Evolutionary conservation across 92 coral and sea anemone genomes (phyloP).

Genomic region (Umimayanthus chanpuru): DNA sequence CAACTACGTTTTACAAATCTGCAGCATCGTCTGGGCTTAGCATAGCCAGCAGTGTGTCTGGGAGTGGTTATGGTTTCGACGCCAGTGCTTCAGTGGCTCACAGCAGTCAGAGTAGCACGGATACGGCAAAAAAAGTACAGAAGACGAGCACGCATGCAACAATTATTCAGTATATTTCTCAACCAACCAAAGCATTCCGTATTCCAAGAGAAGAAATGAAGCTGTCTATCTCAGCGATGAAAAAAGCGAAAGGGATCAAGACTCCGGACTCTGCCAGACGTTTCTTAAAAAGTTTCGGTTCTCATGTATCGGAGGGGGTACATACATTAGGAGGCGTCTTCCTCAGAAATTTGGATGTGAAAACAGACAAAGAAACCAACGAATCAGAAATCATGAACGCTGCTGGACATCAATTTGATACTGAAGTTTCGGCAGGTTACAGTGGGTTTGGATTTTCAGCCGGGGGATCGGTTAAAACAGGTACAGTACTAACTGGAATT

Average conservation of each 20-base stretch:
- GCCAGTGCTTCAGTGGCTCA: neutral
- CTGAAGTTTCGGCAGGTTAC: neutral
- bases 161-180: neutral
- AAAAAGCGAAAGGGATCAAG: neutral
- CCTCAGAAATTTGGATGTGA: neutral
- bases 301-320: neutral
- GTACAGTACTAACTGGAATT: neutral
- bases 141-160: conserved; percentile 2
- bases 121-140: neutral
- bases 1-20: conserved; percentile 8
- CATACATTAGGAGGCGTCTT: conserved; percentile 4
- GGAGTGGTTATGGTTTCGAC: neutral
- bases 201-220: conserved; percentile 15
- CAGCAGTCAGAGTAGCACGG: neutral
- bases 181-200: conserved; percentile 15
- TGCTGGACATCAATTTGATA: neutral
- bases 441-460: neutral
- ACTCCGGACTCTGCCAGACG: neutral
- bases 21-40: conserved; percentile 9
- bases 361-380: neutral
- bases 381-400: neutral
- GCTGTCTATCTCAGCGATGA: neutral
- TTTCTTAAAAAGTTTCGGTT: neutral
- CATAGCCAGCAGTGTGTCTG: neutral
- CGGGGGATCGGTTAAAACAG: neutral